Evolutionary conservation across 2,113 vertebrate species (phyloP).

Genomic region (Euleptes europaea): DNA sequence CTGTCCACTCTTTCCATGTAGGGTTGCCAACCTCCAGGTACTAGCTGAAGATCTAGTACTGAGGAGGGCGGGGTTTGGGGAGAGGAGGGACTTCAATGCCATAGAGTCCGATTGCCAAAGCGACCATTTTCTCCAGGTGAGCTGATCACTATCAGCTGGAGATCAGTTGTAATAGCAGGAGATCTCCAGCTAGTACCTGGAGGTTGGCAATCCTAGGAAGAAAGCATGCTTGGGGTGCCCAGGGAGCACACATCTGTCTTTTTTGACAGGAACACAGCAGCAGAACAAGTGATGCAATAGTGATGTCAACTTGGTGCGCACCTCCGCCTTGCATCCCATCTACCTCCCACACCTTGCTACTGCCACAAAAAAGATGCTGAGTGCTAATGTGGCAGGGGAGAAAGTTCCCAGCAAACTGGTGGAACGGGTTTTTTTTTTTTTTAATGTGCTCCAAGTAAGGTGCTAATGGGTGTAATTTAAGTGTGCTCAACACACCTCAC

Average conservation of each 20-base stretch:
- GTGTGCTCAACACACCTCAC: neutral
- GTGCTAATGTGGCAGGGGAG: neutral
- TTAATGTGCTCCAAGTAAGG: neutral
- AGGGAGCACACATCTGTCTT: neutral
- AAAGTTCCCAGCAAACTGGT: neutral
- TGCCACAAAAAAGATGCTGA: neutral
- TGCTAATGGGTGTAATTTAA: neutral
- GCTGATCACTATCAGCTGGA: too few species aligned
- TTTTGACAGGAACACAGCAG: neutral
- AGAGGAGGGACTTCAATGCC: too few species aligned
- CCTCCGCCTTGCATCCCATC: accelerated
- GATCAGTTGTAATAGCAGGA: too few species aligned
- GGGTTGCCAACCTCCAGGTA: too few species aligned
- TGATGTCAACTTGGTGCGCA: neutral
- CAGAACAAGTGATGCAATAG: neutral
- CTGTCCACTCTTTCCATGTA: too few species aligned
- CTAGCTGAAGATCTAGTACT: too few species aligned
- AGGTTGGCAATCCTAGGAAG: too few species aligned
- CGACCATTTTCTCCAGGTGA: too few species aligned
- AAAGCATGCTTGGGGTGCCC: neutral
- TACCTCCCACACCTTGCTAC: neutral
- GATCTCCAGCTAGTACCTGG: too few species aligned
- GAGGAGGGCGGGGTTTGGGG: too few species aligned
- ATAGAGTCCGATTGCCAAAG: too few species aligned
- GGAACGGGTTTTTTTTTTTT: neutral